These are phyloP conservation scores for Rhynchophorus ferrugineus DNA, from an alignment of 1,140 invertebrate species.

Conservation along the genomic window DNA sequence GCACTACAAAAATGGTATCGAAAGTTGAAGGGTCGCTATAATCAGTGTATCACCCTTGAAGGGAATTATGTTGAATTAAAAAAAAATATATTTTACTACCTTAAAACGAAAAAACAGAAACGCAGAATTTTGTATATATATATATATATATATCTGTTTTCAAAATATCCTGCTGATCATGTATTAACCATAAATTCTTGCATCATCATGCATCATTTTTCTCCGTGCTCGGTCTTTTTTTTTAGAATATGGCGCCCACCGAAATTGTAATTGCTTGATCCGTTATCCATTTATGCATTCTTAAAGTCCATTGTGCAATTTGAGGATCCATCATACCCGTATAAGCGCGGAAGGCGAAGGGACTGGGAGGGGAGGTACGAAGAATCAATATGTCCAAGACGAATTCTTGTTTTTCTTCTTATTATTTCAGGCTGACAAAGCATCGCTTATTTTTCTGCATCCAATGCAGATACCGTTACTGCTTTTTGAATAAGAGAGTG, in stretches of 20 bases:
- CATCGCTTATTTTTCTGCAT: constrained; percentile 15
- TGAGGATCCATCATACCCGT: constrained; percentile 15
- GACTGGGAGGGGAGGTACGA: constrained; percentile 10
- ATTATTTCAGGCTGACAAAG: constrained; percentile 13
- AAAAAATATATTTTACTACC: not conserved
- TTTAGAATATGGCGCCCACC: constrained; percentile 7
- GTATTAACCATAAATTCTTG: no score
- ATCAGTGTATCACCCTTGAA: no score
- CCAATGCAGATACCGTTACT: constrained; percentile 12
- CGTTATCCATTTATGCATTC: constrained; percentile 15
- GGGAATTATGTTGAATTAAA: no score
- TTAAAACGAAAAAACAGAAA: no score
- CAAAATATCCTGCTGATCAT: no score
- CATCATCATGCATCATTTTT: not conserved
- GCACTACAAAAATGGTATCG: no score
- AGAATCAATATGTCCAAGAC: constrained; percentile 13
- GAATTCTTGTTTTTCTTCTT: not conserved
- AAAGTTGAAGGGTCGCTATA: no score
- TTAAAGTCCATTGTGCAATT: constrained; percentile 20
- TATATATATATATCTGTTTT: no score
- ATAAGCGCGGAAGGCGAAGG: not conserved
- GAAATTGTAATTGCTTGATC: constrained; percentile 12
- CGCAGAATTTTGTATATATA: no score
- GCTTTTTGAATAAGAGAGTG: not conserved
- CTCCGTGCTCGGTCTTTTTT: not conserved